phyloP scores from a whole-genome alignment of 1,140 invertebrate genomes.

The Leptoteleia sp. region DNA sequence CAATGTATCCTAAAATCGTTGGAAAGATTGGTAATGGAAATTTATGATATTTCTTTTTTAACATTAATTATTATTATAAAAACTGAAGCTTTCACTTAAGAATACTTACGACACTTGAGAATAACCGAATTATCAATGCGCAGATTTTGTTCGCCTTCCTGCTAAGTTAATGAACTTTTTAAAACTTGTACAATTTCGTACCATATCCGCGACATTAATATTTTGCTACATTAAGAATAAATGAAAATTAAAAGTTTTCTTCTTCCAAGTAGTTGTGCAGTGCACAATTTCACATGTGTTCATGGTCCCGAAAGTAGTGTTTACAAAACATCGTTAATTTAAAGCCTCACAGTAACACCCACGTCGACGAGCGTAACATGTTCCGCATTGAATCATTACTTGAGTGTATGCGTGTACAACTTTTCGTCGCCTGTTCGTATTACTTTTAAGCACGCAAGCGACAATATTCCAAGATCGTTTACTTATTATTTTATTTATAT shows the following conservation, averaged over 20 bases:
- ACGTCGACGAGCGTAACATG: conserved; percentile 52
- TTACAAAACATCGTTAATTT: conserved; percentile 72
- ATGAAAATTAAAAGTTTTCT: conserved; percentile 34
- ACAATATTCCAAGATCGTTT: conserved; percentile 33
- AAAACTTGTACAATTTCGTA: conserved; percentile 9
- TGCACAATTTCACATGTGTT: conserved; percentile 44
- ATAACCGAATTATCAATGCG: too few species aligned
- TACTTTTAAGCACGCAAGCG: conserved; percentile 34
- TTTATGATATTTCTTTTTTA: too few species aligned
- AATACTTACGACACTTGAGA: too few species aligned
- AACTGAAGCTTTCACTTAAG: too few species aligned
- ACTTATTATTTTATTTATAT: conserved; percentile 35
- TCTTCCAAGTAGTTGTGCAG: conserved; percentile 38
- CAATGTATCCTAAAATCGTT: too few species aligned
- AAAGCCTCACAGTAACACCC: conserved; percentile 57
- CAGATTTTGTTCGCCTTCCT: too few species aligned
- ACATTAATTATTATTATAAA: too few species aligned
- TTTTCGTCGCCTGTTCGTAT: conserved; percentile 54
- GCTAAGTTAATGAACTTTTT: background rate
- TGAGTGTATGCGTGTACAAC: conserved; percentile 25
- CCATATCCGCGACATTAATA: conserved; percentile 12
- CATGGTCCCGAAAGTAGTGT: conserved; percentile 55
- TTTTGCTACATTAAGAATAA: conserved; percentile 27
- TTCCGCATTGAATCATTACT: conserved; percentile 54
- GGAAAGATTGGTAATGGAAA: too few species aligned